Conservation (phyloP, 2,797 vertebrate genomes). For the Cossypha heuglini region DNA sequence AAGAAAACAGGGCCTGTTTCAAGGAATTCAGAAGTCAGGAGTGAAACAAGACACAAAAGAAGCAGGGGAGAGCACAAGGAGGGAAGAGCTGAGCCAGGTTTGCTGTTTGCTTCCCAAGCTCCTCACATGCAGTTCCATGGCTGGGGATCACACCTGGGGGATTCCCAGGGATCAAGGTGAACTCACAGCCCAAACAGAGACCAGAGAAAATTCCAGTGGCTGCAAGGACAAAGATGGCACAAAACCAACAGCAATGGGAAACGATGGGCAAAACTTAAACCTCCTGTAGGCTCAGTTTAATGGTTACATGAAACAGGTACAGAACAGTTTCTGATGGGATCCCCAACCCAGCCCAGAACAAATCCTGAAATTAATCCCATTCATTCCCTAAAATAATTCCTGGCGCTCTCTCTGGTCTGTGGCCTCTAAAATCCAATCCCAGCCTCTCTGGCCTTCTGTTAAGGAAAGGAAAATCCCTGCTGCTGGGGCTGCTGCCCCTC, state of each 20-base stretch:
- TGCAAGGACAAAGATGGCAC: neutral
- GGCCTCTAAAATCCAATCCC: neutral
- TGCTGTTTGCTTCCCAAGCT: neutral
- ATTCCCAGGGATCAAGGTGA: neutral
- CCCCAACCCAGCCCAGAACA: fast-evolving
- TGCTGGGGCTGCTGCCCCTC: neutral
- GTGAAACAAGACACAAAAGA: neutral
- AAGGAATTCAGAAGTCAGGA: neutral
- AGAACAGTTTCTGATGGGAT: neutral
- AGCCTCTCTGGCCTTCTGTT: neutral
- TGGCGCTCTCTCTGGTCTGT: fast-evolving
- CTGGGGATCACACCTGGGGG: fast-evolving
- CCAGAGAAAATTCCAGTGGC: neutral
- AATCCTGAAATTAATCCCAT: neutral
- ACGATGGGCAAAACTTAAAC: fast-evolving
- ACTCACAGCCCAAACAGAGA: neutral
- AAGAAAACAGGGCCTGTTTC: neutral
- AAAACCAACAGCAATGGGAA: neutral
- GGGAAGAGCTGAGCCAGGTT: neutral
- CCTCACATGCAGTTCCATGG: fast-evolving
- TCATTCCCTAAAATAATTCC: neutral
- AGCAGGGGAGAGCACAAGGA: fast-evolving
- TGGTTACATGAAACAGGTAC: fast-evolving
- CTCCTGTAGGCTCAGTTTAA: neutral
- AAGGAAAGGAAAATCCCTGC: neutral